Evolutionary conservation across 1,140 invertebrate genomes (phyloP), one percentile per base, ranked within the genome.

Genomic region (Lutraria rhynchaena): DNA sequence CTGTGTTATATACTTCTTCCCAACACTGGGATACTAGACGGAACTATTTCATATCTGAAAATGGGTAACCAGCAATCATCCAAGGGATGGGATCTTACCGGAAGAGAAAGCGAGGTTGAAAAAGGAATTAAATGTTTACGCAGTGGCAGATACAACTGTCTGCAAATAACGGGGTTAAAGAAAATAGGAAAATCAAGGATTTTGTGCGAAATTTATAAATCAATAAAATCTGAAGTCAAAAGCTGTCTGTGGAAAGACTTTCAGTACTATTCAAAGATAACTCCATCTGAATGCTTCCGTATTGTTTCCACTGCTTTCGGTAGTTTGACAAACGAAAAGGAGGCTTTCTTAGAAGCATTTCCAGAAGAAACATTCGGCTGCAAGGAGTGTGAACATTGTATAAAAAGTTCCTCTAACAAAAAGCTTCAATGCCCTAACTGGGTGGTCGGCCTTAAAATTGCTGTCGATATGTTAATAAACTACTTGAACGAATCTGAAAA

Each of bases 161-260:
- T 15, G 19, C 5, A 44, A 24, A 44, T 44, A 35, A 41, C 15
- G 7, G 60, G 60, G 35, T 41, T 63, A 35, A 41, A 11, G 35
- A 63, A 44, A 44, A 63, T 63, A n/a, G 60, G 60, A 17, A 63
- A 41, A 22, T 63, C 60, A 63, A 63, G 35, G 7, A 24, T 63
- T n/a, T 9, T 63, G 15, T 1, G 15, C 5, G 31, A 15, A 17
- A 4, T 61, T 15, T 35, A 35, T 35, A 1, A 35, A 29, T n/a
- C n/a, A 35, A 35, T 7, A 35, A 17, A 19, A 15, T 3, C 29
- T 9, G 7, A 35, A 35, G 3, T 17, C 27, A 7, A 35, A 13
- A 17, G 15, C 0, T 35, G 7, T 61, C 27, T 35, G 11, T 61
- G 24, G 1, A 24, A 2, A 41, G 37, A 41, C 33, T 37, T 63